phyloP scores from a whole-genome alignment of 2,888 invertebrate species.

The Andrena dorsata region DNA sequence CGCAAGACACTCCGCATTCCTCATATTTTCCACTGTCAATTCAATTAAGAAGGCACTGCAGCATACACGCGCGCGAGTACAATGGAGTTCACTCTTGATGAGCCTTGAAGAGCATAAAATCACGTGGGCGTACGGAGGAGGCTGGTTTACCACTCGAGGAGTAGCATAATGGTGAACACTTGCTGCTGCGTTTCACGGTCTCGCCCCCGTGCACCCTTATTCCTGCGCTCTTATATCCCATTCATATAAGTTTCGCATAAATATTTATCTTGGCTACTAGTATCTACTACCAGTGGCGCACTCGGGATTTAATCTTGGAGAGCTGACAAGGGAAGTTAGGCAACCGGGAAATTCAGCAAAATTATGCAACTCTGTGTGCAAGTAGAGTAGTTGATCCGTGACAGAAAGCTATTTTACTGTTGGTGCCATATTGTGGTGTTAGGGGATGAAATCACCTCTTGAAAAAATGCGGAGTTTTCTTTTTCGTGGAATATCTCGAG shows the following conservation, averaged over 20 bases:
- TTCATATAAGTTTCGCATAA: constrained; percentile 21
- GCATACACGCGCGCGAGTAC: neutral
- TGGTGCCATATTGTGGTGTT: too few species aligned
- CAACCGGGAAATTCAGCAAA: too few species aligned
- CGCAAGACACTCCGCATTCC: neutral
- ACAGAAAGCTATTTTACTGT: too few species aligned
- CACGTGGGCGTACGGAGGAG: constrained; percentile 21
- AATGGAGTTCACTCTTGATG: neutral
- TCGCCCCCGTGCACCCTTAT: neutral
- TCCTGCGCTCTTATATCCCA: constrained; percentile 13
- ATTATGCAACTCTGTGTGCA: too few species aligned
- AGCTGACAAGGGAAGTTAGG: too few species aligned
- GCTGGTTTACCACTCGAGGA: neutral
- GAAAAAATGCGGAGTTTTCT: too few species aligned
- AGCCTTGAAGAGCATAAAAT: constrained; percentile 9
- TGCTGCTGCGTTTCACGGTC: constrained; percentile 18
- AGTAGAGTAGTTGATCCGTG: too few species aligned
- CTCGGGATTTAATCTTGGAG: too few species aligned
- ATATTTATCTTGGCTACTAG: constrained; percentile 29
- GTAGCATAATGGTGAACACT: constrained; percentile 19
- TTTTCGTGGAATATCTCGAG: too few species aligned
- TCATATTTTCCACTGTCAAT: neutral
- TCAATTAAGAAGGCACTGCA: neutral
- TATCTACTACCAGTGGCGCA: neutral
- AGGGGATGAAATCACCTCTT: too few species aligned